Evolutionary conservation across 1,140 invertebrate species (phyloP).

Genomic region (Drosophila malerkotliana): DNA sequence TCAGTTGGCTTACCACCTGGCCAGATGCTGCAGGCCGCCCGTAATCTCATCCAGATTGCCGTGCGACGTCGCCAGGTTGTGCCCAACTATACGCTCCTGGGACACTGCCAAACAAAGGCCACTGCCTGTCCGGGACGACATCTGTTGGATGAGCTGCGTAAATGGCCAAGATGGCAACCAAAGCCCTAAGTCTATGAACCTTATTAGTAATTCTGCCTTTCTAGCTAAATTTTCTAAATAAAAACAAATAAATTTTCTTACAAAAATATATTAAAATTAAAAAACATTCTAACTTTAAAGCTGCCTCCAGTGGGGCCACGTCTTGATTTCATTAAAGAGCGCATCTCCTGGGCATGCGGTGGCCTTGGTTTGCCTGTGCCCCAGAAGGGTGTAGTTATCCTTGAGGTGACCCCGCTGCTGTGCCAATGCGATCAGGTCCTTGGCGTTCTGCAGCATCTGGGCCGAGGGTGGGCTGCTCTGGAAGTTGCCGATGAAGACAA

Average conservation of each 20-base stretch:
- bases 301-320: slow-evolving; percentile 84
- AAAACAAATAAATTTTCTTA: background rate
- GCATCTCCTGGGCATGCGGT: slow-evolving; percentile 89
- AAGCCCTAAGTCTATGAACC: no score
- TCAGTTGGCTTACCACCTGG: slow-evolving; percentile 83
- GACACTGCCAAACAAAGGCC: slow-evolving; percentile 47
- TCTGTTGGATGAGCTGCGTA: slow-evolving; percentile 29
- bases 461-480: slow-evolving; percentile 84
- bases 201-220: background rate
- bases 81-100: slow-evolving; percentile 33
- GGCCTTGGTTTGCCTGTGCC: slow-evolving; percentile 88
- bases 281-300: background rate
- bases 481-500: slow-evolving; percentile 87
- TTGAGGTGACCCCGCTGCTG: slow-evolving; percentile 81
- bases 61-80: slow-evolving; percentile 27
- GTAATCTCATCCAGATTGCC: slow-evolving; percentile 85
- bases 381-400: slow-evolving; percentile 85
- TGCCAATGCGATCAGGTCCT: slow-evolving; percentile 87
- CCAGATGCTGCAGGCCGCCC: slow-evolving; percentile 85
- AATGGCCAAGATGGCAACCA: slow-evolving; percentile 32
- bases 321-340: slow-evolving; percentile 85
- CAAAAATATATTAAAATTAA: background rate
- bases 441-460: slow-evolving; percentile 86
- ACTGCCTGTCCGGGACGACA: slow-evolving; percentile 35
- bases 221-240: background rate